phyloP scores from a whole-genome alignment of 2,888 invertebrate genomes.

The Drosophila affinis region DNA sequence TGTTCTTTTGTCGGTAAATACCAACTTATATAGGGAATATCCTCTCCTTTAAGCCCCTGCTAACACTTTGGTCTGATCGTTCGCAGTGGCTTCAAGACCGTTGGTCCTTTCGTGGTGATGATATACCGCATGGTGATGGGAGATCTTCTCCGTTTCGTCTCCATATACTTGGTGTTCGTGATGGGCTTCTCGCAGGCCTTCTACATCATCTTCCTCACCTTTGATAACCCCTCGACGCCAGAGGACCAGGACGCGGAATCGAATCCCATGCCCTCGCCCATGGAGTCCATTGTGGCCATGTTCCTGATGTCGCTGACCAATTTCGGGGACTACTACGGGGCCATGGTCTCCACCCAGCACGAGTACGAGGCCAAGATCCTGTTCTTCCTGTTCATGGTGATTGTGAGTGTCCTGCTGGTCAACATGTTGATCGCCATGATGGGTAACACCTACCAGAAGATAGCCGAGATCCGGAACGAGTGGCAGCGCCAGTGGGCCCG shows the following conservation, averaged over 20 bases:
- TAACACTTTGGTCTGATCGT: neutral
- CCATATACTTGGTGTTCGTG: constrained; percentile 98
- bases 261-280: constrained; percentile 95
- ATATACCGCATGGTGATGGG: constrained; percentile 99
- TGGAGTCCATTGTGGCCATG: constrained; percentile 98
- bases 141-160: constrained; percentile 96
- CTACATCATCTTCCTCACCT: constrained; percentile 95
- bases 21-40: too few species aligned
- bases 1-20: constrained; percentile 96
- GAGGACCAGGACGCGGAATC: constrained; percentile 92
- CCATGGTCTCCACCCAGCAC: constrained; percentile 94
- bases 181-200: constrained; percentile 98
- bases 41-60: neutral
- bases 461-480: constrained; percentile 98
- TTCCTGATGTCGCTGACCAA: constrained; percentile 99
- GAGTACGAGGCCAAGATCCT: constrained; percentile 95
- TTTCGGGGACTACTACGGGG: constrained; percentile 96
- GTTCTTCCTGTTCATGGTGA: constrained; percentile 98
- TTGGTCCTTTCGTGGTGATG: constrained; percentile 99
- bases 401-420: constrained; percentile 96
- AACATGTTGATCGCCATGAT: constrained; percentile 99
- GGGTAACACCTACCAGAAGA: constrained; percentile 99
- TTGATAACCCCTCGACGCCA: constrained; percentile 92
- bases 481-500: constrained; percentile 99
- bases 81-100: constrained; percentile 97